Evolutionary conservation across 2,113 vertebrate genomes (phyloP).

Genomic region (Marmota monax): DNA sequence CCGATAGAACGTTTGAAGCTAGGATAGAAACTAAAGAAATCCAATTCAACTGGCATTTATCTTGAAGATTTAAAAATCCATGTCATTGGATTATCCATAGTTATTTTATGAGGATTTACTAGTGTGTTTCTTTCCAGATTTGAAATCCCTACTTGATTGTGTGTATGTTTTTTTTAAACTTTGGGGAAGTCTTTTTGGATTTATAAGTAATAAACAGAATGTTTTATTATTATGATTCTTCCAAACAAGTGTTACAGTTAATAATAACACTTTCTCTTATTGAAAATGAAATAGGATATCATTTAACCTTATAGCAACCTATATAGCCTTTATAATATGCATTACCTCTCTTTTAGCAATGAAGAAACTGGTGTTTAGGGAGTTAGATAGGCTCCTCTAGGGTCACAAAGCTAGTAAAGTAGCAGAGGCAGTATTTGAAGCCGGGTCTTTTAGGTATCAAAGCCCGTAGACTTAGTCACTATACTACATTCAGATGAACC

Average conservation of each 20-base stretch:
- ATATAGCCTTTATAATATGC: neutral
- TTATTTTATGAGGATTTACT: constrained; percentile 64
- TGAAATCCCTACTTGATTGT: constrained; percentile 19
- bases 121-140: constrained; percentile 42
- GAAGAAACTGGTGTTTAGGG: neutral
- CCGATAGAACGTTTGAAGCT: neutral
- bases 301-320: neutral
- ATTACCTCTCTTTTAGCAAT: constrained; percentile 26
- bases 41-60: neutral
- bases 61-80: constrained; percentile 40
- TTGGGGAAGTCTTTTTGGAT: neutral
- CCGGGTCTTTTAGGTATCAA: neutral
- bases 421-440: neutral
- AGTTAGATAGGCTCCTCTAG: neutral
- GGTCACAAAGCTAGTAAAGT: neutral
- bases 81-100: constrained; percentile 35
- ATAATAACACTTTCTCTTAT: neutral
- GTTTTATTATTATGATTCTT: constrained; percentile 28
- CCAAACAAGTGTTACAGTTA: constrained; percentile 3
- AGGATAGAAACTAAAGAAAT: neutral
- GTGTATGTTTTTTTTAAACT: neutral
- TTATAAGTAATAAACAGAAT: constrained; percentile 24
- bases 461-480: neutral
- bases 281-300: neutral
- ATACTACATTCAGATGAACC: neutral